Base-by-base conservation (phyloP, 2,888 invertebrate species). In the Ommatoiulus sabulosus region DNA sequence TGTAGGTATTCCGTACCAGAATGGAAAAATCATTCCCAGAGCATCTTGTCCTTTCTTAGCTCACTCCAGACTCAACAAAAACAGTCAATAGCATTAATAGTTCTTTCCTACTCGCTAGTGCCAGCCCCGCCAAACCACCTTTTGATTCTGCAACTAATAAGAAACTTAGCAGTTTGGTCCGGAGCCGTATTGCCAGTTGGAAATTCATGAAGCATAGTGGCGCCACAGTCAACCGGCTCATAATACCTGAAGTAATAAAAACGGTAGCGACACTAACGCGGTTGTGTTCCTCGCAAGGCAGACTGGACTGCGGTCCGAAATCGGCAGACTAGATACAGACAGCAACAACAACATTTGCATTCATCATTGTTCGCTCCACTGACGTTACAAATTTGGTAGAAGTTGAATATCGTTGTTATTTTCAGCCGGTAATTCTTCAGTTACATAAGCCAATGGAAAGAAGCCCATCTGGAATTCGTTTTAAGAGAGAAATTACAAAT, bases 391-490 rank as follows among this genome's bases (percentile, higher is more conserved):
- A 15, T 80, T 80, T 8, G 80, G 80, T 15, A 24, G 80, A 35
- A 80, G 80, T 35, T 80, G 80, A 43, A 80, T 35, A 43, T 80
- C 80, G 24, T 80, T 80, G 35, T 80, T 80, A 43, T 80, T 80
- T 80, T 80, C 80, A 2, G 35, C 80, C 80, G 24, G 35, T 15
- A 44, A 6, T 48, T 89, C 87, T 85, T 89, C 89, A n/a, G 89
- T 89, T 43, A 89, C 89, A 24, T 89, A 89, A 4, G 89, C 89
- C 44, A 89, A 85, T 7, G 89, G 89, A 48, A 89, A 89, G 35
- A 44, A 89, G 15, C 89, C 89, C 5, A 87, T 44, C 89, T 89
- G 87, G 24, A 87, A 80, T n/a, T 44, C 3, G 86, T 86, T 86
- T 43, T n/a, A 17, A 8, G 6, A 44, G 46, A 52, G n/a, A 24